Base-by-base conservation (phyloP, 2,113 vertebrate genomes). In the Phaetusa simplex region DNA sequence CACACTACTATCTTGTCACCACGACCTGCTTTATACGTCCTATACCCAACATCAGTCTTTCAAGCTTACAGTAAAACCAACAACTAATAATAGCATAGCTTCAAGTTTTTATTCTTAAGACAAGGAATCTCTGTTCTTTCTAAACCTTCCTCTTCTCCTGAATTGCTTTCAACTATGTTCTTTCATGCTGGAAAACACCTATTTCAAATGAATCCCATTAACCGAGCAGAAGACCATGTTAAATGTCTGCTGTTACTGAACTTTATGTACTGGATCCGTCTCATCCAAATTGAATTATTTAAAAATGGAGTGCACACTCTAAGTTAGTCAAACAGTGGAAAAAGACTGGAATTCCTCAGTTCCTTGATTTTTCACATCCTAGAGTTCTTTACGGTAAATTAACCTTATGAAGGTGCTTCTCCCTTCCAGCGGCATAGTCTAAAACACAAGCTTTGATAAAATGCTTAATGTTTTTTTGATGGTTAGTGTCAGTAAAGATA, bases 171-270 rank as follows among this genome's bases (percentile, higher is more conserved):
- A 82, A 0, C 36, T 45, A 3, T 43, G 26, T 10, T 79, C 2
- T 65, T 56, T n/a, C 66, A 16, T 65, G 58, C 58, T 86, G 8
- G 14, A 72, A 72, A 40, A 73, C 43, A 91, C 16, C 42, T 23
- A 36, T 72, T 89, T 72, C 52, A 47, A 19, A 3, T 77, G 49
- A 86, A 80, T 83, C 8, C 21, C 42, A 45, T 64, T 61, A 92
- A 86, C 86, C n/a, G 24, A 95, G 82, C 67, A 85, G 85, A 97
- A 93, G 94, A 85, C 67, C 32, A 71, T 23, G 20, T 67, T 67
- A 85, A 85, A 26, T 30, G 43, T 55, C 43, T 85, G 32, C 15
- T 67, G 65, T 71, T 93, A 87, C 47, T 86, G 53, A 86, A 79
- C 43, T 70, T 79, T 67, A 72, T 65, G 29, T 36, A 14, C 38